These are phyloP conservation scores for Chlorodrepanis virens DNA, from an alignment of 2,113 vertebrate species.

Conservation along the genomic window DNA sequence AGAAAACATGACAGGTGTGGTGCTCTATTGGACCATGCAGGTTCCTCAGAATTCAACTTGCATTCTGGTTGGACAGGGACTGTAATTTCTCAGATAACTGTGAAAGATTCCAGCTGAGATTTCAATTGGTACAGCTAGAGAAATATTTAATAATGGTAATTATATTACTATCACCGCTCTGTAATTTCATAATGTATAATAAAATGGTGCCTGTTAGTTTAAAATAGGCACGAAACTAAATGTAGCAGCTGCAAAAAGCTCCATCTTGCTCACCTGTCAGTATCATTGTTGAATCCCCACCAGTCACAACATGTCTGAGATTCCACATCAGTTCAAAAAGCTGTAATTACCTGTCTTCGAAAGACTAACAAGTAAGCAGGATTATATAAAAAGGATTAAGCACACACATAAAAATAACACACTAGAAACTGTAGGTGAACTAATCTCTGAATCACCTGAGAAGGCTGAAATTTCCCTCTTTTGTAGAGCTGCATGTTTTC, in stretches of 20 bases:
- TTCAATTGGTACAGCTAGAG: not conserved
- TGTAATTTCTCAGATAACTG: not conserved
- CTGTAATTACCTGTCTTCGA: not conserved
- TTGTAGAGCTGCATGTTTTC: not conserved
- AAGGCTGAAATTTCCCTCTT: not conserved
- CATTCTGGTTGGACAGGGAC: not conserved
- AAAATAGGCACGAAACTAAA: not conserved
- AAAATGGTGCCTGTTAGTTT: not conserved
- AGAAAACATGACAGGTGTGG: not conserved
- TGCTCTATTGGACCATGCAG: not conserved
- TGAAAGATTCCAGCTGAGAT: not conserved
- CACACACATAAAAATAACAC: not conserved
- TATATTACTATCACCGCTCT: not conserved
- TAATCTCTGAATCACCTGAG: not conserved
- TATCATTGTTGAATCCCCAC: not conserved
- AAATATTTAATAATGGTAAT: not conserved
- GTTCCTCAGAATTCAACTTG: not conserved
- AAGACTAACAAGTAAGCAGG: not conserved
- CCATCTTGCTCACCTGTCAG: not conserved
- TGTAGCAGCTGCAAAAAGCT: not conserved
- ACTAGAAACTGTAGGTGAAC: not conserved
- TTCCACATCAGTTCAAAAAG: not conserved
- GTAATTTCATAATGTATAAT: not conserved
- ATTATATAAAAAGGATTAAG: not conserved
- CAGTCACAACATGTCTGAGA: not conserved